A percentile compares a stretch with the other conserved stretches of the same genome.
Conservation (phyloP, 2,113 vertebrate species). For the Ptilonorhynchus violaceus region DNA sequence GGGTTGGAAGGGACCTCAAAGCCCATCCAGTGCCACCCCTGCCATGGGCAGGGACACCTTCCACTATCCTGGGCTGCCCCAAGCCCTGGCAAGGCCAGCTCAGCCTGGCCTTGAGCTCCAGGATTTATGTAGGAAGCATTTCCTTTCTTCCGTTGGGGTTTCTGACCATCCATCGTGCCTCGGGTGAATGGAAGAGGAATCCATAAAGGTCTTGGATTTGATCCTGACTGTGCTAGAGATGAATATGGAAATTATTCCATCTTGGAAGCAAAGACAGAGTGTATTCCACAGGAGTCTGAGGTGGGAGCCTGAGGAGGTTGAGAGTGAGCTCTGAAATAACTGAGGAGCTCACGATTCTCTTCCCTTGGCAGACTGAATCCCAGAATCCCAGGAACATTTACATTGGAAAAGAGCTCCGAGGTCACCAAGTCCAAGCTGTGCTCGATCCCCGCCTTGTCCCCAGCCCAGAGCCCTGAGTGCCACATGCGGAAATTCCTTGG, state of each 20-base stretch:
- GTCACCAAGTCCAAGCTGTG: fast-evolving
- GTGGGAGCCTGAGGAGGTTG: background rate
- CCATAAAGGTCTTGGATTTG: background rate
- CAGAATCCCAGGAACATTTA: background rate
- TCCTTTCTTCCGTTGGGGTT: background rate
- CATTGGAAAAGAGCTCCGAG: background rate
- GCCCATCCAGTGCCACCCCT: background rate
- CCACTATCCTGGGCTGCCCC: background rate
- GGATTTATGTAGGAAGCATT: background rate
- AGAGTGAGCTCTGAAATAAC: background rate
- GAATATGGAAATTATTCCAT: background rate
- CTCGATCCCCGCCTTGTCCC: fast-evolving
- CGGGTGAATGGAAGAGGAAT: background rate
- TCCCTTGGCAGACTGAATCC: background rate
- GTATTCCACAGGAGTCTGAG: background rate
- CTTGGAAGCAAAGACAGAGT: background rate
- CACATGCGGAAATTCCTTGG: background rate
- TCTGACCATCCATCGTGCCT: background rate
- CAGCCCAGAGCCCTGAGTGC: background rate
- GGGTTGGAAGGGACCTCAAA: fast-evolving
- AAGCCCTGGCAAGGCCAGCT: background rate
- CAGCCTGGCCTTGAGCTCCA: background rate
- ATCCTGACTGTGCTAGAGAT: background rate
- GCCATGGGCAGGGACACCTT: background rate
- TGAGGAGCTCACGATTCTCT: background rate